Conservation (phyloP, 2,888 invertebrate genomes). For the Itoplectis maculator region DNA sequence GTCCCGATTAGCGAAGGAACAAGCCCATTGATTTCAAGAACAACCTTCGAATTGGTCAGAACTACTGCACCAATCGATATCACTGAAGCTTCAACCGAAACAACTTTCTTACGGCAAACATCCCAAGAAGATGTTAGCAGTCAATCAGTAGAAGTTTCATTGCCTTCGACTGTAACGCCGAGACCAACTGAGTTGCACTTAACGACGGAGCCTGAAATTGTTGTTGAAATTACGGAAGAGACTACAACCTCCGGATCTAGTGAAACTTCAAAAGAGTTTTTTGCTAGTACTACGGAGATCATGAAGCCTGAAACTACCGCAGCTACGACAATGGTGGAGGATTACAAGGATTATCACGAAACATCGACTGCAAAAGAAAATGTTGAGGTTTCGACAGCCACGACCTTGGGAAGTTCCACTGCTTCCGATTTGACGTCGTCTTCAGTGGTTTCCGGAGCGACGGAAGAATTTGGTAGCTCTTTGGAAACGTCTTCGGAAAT, state of each 20-base stretch:
- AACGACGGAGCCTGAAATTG: constrained; percentile 31
- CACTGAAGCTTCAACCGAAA: not conserved
- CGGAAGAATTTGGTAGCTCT: not conserved
- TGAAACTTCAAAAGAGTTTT: not conserved
- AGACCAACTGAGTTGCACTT: not conserved
- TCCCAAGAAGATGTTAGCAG: not conserved
- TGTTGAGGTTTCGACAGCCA: not conserved
- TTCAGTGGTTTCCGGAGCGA: not conserved
- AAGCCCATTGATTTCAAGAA: constrained; percentile 7
- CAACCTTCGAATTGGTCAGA: constrained; percentile 13
- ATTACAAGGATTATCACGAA: constrained; percentile 50
- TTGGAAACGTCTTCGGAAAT: not conserved
- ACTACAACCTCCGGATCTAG: constrained; percentile 1
- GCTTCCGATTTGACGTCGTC: not conserved
- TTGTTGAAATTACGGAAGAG: constrained; percentile 62
- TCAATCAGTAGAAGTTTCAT: not conserved
- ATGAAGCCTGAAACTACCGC: constrained; percentile 25
- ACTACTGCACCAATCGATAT: constrained; percentile 9
- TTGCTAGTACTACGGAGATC: not conserved
- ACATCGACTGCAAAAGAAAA: constrained; percentile 35
- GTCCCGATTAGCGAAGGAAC: not conserved
- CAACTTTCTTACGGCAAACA: not conserved
- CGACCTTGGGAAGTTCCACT: not conserved
- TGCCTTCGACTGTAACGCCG: constrained; percentile 26
- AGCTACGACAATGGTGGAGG: constrained; percentile 34